A percentile compares a stretch with the other conserved stretches of the same genome.
Evolutionary conservation across 2,888 invertebrate genomes (phyloP).

Genomic region (Liopterus haemorrhoidalis): DNA sequence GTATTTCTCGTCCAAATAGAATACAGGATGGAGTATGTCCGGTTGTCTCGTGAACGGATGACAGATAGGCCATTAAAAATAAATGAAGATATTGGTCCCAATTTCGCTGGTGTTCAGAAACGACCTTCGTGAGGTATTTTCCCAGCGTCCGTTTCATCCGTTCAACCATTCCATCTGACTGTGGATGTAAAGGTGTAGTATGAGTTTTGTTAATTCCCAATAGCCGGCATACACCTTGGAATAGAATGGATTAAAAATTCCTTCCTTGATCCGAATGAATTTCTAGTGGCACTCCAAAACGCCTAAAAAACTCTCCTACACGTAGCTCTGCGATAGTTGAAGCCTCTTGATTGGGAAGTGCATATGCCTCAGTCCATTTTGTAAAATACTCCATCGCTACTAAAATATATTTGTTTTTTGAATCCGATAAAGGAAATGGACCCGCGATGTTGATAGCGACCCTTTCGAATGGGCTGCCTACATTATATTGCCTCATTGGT

Average conservation of each 20-base stretch:
- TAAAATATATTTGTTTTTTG: conserved; percentile 31
- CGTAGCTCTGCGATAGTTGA: conserved; percentile 33
- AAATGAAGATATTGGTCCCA: conserved; percentile 18
- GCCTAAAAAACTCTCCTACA: conserved; percentile 27
- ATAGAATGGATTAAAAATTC: conserved; percentile 33
- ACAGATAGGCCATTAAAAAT: conserved; percentile 20
- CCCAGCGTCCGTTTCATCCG: conserved; percentile 12
- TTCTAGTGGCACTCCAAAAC: conserved; percentile 28
- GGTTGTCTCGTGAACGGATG: conserved; percentile 15
- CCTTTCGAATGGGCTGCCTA: conserved; percentile 28
- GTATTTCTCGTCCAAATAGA: conserved; percentile 4
- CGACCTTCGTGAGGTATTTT: conserved; percentile 5
- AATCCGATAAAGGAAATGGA: conserved; percentile 23
- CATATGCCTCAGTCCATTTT: too few species aligned
- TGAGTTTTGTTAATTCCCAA: conserved; percentile 33
- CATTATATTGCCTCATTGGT: conserved; percentile 26
- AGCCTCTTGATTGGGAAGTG: conserved; percentile 34
- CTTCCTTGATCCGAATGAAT: conserved; percentile 34
- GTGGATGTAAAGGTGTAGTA: conserved; percentile 17
- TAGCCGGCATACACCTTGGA: conserved; percentile 27
- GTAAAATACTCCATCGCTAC: too few species aligned
- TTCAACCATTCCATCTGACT: conserved; percentile 10
- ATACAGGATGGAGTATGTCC: conserved; percentile 1
- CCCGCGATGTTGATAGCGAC: conserved; percentile 30
- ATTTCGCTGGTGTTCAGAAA: conserved; percentile 4